phyloP scores from a whole-genome alignment of 2,888 invertebrate genomes.

The Zygothrica quintamaculata region DNA sequence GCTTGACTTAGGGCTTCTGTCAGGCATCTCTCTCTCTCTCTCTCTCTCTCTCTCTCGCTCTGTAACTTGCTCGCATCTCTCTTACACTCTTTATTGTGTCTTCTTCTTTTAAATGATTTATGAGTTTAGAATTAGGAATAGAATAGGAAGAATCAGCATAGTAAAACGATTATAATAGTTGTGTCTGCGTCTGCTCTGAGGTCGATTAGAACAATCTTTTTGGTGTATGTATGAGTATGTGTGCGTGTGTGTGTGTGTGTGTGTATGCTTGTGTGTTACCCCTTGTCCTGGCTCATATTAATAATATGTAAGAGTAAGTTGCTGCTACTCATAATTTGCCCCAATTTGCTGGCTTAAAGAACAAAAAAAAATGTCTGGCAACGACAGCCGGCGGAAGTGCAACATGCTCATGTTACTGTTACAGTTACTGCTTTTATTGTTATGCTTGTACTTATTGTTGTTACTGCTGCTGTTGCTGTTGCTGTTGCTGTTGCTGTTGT shows the following conservation, averaged over 20 bases:
- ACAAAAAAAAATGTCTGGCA: slow-evolving; percentile 71
- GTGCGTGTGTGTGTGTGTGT: no score
- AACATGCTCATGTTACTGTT: slow-evolving; percentile 74
- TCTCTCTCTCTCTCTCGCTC: no score
- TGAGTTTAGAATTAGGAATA: slow-evolving; percentile 27
- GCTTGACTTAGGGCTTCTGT: no score
- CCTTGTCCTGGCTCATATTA: slow-evolving; percentile 16
- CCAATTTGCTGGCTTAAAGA: slow-evolving; percentile 79
- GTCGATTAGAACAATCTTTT: no score
- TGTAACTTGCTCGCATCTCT: no score
- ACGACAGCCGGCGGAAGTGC: slow-evolving; percentile 76
- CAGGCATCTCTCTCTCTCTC: no score
- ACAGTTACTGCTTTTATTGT: slow-evolving; percentile 21
- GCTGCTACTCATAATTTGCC: slow-evolving; percentile 73
- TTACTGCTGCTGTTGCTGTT: slow-evolving; percentile 15
- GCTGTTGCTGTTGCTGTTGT: slow-evolving; percentile 22
- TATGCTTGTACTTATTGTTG: slow-evolving; percentile 17
- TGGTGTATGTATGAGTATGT: no score
- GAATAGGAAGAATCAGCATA: slow-evolving; percentile 27
- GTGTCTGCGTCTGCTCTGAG: slow-evolving; percentile 4
- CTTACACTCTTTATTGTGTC: no score
- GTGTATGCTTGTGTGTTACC: no score
- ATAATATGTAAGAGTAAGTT: slow-evolving; percentile 13
- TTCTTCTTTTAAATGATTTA: slow-evolving; percentile 38
- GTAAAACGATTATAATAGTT: slow-evolving; percentile 50